Percentiles rank a stretch among this genome's conserved stretches.
phyloP scores from a whole-genome alignment of 2,888 invertebrate genomes.

The Nemotelus nigrinus region DNA sequence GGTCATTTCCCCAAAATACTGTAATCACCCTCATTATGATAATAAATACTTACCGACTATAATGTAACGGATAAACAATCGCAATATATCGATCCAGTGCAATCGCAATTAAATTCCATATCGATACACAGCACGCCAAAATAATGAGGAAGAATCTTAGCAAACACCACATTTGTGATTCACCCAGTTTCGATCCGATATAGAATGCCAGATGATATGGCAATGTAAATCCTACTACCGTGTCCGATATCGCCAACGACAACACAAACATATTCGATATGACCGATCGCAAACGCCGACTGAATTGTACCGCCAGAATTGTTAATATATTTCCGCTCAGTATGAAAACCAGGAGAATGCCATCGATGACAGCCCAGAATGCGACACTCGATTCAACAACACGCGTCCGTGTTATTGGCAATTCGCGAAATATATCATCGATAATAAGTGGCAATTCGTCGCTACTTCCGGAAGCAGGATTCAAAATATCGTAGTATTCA shows the following conservation, averaged over 20 bases:
- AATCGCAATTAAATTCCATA: constrained; percentile 81
- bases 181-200: constrained; percentile 69
- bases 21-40: constrained; percentile 3
- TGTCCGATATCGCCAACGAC: constrained; percentile 81
- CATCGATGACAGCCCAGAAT: constrained; percentile 75
- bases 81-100: constrained; percentile 84
- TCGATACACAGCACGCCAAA: constrained; percentile 81
- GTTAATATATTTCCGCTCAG: constrained; percentile 80
- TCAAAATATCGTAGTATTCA: constrained; percentile 48
- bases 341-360: constrained; percentile 73
- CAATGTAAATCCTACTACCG: constrained; percentile 79
- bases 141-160: constrained; percentile 78
- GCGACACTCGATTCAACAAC: constrained; percentile 49
- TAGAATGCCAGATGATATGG: constrained; percentile 84
- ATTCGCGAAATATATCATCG: constrained; percentile 46
- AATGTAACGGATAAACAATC: constrained; percentile 81
- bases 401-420: constrained; percentile 52
- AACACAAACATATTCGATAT: constrained; percentile 82
- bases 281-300: constrained; percentile 74
- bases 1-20: neutral
- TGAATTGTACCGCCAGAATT: constrained; percentile 76
- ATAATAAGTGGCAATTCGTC: constrained; percentile 49
- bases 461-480: constrained; percentile 40
- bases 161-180: constrained; percentile 72
- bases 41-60: constrained; percentile 67